Percentiles rank a stretch among this genome's conserved stretches.
Evolutionary conservation across 2,113 vertebrate genomes (phyloP).

Genomic region (Lota lota): DNA sequence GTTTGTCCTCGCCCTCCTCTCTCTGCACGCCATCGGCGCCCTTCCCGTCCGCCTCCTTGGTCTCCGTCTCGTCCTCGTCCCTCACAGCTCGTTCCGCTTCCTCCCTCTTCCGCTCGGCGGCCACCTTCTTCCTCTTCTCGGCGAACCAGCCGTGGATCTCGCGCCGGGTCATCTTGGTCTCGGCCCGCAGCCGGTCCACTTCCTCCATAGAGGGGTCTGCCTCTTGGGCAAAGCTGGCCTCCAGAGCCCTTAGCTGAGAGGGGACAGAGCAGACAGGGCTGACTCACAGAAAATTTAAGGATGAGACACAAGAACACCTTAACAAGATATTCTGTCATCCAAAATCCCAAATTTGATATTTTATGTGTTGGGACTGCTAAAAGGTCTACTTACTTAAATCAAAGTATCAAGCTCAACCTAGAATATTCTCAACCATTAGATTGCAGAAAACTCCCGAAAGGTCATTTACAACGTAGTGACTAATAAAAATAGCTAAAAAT

Average conservation of each 20-base stretch:
- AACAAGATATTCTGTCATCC: background rate
- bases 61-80: conserved; percentile 57
- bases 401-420: too few species aligned
- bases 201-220: conserved; percentile 83
- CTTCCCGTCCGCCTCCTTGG: conserved; percentile 40
- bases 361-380: too few species aligned
- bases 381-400: too few species aligned
- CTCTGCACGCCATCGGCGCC: conserved; percentile 39
- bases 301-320: background rate
- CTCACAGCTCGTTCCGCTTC: conserved; percentile 62
- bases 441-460: too few species aligned
- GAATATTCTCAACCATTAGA: too few species aligned
- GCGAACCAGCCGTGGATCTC: conserved; percentile 98
- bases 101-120: conserved; percentile 78
- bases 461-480: too few species aligned
- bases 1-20: conserved; percentile 67
- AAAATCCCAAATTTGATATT: too few species aligned
- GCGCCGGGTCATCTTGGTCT: conserved; percentile 96
- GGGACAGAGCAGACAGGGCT: background rate
- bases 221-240: conserved; percentile 86
- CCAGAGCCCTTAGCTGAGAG: conserved; percentile 72
- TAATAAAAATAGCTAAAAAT: background rate
- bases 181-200: conserved; percentile 85
- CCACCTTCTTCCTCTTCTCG: conserved; percentile 81
- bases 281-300: too few species aligned